Base-by-base conservation (phyloP, 2,113 vertebrate species). In the Cyprinus carpio region DNA sequence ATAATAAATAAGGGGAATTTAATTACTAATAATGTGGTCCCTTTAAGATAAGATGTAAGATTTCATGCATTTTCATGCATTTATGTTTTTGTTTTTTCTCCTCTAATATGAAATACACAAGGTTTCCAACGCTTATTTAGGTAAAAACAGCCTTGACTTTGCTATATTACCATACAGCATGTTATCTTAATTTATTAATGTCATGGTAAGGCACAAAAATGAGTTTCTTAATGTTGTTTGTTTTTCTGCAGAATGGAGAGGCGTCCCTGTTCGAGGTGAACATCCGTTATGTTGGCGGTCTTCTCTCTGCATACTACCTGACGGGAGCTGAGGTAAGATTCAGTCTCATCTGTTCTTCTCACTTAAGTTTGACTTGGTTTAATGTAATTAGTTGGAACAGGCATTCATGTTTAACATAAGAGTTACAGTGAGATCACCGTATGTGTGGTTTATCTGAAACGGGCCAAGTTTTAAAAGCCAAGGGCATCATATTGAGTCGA, bases 181-280 rank as follows among this genome's bases (percentile, higher is more conserved):
- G 49, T 78, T 78, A 37, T 58, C 23, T 31, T n/a, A 11, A n/a
- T 13, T 58, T n/a, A 13, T 11, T 58, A 6, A 56, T 34, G 5
- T 6, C n/a, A 64, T n/a, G 2, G 3, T 62, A 2, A 62, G 2
- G 11, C 23, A 75, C 56, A 5, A 18, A 51, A 23, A 25, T 75
- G 3, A 18, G n/a, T 27, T 20, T 46, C 34, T n/a, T 54, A 37
- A 34, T 88, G 5, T 18, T 27, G 85, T 88, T 88, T 87, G 49
- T 82, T 60, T n/a, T 86, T 20, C 88, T 87, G 56, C 96, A 99
- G 98, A 99, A 96, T 0, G 97, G 98, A 46, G 98, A 99, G 74
- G 98, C 97, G 0, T 99, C 98, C 1, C 93, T 99, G 90, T 99
- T 99, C 64, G 98, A 99, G 94, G 98, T 99, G 94, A 99, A 99